Base-by-base conservation (phyloP, 1,140 invertebrate genomes). In the Sycophaga agraensis region DNA sequence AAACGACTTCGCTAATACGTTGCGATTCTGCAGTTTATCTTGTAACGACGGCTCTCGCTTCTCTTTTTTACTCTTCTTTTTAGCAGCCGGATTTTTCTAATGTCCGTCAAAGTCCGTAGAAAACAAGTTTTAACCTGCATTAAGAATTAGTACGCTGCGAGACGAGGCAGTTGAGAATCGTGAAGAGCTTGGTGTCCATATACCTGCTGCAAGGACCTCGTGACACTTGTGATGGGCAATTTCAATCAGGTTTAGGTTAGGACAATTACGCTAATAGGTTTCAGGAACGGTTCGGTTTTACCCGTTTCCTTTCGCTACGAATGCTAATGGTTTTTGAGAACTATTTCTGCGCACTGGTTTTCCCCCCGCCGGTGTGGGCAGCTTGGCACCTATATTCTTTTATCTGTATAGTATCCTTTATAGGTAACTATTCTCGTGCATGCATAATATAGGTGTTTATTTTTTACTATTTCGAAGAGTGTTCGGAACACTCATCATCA, bases 251-350 rank as follows among this genome's bases (percentile, higher is more conserved):
- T 17, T 31, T 31, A 31, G 26, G 5, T 31, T n/a, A 40, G 22
- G 5, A 53, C 50, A 40, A 53, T 53, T 53, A 14, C 21, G 26
- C 21, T 55, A 55, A 43, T 43, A 43, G 51, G 4, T 55, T 42
- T 55, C 21, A 1, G 51, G 51, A 31, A 43, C 40, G 16, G 21
- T 14, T 37, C 17, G 34, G 19, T 21, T 53, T 24, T 24, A 53
- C 50, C 50, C 35, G 21, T 39, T 39, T 53, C 14, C 1, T 9
- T 0, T 35, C 5, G 26, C 21, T 24, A 39, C n/a, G 34, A 37
- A 17, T 22, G 1, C 35, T 53, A 53, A 53, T 53, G 21, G 35
- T 17, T 53, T 53, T 53, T 40, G 21, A 9, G 50, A 53, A 53
- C 21, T n/a, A 21, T 53, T 53, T 19, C 1, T 6, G 17, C n/a